These are phyloP conservation scores for Peromyscus leucopus DNA, from an alignment of 2,113 vertebrate genomes.

Conservation along the genomic window DNA sequence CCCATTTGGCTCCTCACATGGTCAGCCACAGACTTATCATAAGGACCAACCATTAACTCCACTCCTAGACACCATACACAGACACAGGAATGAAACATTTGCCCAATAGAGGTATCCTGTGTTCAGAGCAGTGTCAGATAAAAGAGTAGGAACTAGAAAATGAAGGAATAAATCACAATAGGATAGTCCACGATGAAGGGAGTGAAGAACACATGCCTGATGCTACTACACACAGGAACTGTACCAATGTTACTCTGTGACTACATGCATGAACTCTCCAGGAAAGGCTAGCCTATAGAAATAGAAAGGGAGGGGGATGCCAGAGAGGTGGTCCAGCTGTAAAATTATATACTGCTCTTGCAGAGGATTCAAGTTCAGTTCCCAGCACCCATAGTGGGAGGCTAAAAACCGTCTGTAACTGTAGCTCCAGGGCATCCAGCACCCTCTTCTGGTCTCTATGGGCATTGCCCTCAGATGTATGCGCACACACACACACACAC, in stretches of 20 bases:
- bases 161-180: too few relatives aligned
- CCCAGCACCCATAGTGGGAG: background rate
- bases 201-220: rapidly evolving
- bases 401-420: background rate
- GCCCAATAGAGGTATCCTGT: background rate
- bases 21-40: background rate
- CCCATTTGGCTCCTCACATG: background rate
- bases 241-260: background rate
- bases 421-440: background rate
- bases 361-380: background rate
- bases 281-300: background rate
- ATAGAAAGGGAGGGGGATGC: background rate
- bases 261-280: background rate
- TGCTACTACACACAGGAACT: too few relatives aligned
- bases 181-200: background rate
- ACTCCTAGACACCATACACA: background rate
- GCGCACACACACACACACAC: background rate
- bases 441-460: background rate
- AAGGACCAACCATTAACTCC: background rate
- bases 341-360: background rate
- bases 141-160: background rate
- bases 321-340: background rate
- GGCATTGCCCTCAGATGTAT: background rate
- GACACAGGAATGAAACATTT: too few relatives aligned
- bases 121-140: background rate